Evolutionary conservation across 1,140 invertebrate genomes (phyloP).

Genomic region (Sarcophaga bullata): DNA sequence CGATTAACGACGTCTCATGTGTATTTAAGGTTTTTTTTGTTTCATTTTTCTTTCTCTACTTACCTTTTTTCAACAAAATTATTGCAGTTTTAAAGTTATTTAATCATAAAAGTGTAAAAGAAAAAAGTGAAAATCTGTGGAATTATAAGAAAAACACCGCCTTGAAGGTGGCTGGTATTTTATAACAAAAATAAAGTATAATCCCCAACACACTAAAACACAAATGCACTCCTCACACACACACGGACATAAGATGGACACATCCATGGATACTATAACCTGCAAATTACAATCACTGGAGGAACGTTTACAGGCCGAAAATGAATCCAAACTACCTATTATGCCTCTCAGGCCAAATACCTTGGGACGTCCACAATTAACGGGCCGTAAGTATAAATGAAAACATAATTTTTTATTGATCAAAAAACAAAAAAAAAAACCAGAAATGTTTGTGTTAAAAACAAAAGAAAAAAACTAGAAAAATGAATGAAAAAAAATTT

Average conservation of each 20-base stretch:
- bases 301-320: slow-evolving; percentile 73
- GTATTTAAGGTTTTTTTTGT: slow-evolving; percentile 4
- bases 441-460: background rate
- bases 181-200: background rate
- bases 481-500: background rate
- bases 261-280: slow-evolving; percentile 65
- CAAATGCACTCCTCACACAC: background rate
- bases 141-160: background rate
- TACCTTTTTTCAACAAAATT: background rate
- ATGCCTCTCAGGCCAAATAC: slow-evolving; percentile 28
- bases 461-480: background rate
- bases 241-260: background rate
- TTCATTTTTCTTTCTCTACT: background rate
- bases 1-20: slow-evolving; percentile 13
- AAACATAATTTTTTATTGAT: background rate
- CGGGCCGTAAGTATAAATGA: slow-evolving; percentile 16
- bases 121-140: background rate
- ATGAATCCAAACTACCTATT: slow-evolving; percentile 64
- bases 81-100: background rate
- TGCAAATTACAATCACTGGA: slow-evolving; percentile 74
- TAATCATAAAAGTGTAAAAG: background rate
- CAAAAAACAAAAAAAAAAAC: background rate
- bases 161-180: slow-evolving; percentile 1
- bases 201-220: background rate
- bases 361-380: slow-evolving; percentile 5